Conservation (phyloP, 2,113 vertebrate species). For the Solenodon paradoxus region DNA sequence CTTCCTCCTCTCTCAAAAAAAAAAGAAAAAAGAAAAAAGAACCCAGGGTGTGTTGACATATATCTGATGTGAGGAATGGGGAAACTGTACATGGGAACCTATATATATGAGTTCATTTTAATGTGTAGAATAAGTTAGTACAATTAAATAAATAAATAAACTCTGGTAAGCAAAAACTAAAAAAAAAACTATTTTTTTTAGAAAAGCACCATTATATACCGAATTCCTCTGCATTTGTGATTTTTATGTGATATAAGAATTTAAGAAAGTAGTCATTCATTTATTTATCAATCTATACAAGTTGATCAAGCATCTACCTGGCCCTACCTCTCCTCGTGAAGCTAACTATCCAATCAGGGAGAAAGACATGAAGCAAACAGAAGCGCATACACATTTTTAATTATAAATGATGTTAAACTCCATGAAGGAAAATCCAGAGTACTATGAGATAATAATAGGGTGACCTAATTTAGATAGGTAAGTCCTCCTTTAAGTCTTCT, state of each 20-base stretch:
- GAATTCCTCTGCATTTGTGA: not conserved
- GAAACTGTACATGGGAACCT: too few species aligned
- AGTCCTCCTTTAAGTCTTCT: too few species aligned
- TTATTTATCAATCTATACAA: not conserved
- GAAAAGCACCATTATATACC: not conserved
- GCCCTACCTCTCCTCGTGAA: not conserved
- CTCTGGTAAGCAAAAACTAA: too few species aligned
- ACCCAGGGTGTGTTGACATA: too few species aligned
- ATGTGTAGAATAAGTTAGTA: too few species aligned
- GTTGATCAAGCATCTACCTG: not conserved
- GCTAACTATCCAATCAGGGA: not conserved
- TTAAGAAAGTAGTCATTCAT: conserved; percentile 8
- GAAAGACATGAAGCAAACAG: not conserved
- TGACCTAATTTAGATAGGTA: not conserved
- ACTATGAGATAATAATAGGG: not conserved
- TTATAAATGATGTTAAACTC: not conserved
- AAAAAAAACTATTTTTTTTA: too few species aligned
- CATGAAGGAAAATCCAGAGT: not conserved
- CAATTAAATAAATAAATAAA: too few species aligned
- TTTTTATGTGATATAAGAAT: not conserved
- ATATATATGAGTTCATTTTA: too few species aligned
- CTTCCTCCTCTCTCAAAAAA: too few species aligned
- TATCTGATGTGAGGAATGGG: too few species aligned
- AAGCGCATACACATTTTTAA: not conserved
- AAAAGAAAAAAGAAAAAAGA: too few species aligned